Evolutionary conservation across 2,888 invertebrate genomes (phyloP), one percentile per base, ranked within the genome.

Genomic region (Drosophila fulvimacula): DNA sequence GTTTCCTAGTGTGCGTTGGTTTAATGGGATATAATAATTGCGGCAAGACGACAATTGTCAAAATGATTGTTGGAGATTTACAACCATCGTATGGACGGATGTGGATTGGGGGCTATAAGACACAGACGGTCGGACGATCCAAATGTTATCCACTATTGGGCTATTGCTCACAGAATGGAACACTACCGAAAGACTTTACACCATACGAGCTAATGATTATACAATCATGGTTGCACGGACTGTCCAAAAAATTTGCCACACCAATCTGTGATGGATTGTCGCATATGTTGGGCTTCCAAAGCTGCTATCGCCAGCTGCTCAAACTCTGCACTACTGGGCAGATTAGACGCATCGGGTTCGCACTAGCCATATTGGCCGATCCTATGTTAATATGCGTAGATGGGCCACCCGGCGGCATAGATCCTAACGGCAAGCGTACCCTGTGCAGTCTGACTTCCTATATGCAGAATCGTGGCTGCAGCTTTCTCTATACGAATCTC

Each of bases 401-500:
- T 49, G 79, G 88, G 0, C 67, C 76, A 5, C 76, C 81, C 0
- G 55, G 60, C 5, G 73, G 77, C 21, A 53, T 88, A 11, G 88
- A 88, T 64, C 75, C 81, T 9, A 73, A 66, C 9, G 82, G 81
- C 3, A 73, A 70, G 51, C 76, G 79, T 0, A 62, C 58, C 5
- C 21, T 88, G 10, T 77, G 69, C 15, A 63, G 60, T 36, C 92
- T 96, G 95, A 75, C 82, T 4, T 6, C 59, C 10, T 64, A 36
- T 3, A 51, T 88, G 73, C 78, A 73, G 30, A 9, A 58, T 3
- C 69, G 69, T 0, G 89, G 88, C 17, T 49, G 52, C 24, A 65
- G 79, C 19, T 76, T 89, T 11, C 6, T 89, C 0, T 79, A 60
- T 10, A 70, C 83, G 1, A 82, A 73, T 10, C 91, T 96, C 95